Percentiles rank a stretch among this genome's conserved stretches.
Evolutionary conservation across 2,797 vertebrate genomes (phyloP).

Genomic region (Prionace glauca): DNA sequence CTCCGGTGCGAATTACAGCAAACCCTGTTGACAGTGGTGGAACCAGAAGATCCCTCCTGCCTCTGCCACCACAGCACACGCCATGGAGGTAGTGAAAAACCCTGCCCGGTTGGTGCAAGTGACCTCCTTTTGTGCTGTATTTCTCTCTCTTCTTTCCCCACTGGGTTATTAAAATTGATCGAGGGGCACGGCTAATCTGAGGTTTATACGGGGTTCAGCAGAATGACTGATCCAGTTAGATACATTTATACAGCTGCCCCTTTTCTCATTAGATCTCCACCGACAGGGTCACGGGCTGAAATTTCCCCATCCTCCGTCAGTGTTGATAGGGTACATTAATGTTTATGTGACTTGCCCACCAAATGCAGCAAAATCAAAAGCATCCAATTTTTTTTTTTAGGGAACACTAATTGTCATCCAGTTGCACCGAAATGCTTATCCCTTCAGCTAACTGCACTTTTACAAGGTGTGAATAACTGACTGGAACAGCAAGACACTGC

Average conservation of each 20-base stretch:
- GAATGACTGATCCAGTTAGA: background rate
- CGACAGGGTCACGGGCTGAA: background rate
- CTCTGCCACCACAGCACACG: too few species aligned
- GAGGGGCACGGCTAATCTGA: background rate
- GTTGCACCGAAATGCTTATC: background rate
- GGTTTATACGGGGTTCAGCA: background rate
- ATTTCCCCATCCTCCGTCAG: background rate
- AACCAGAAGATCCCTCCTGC: too few species aligned
- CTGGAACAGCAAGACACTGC: background rate
- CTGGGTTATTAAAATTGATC: background rate
- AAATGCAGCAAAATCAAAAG: background rate
- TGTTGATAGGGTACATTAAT: too few species aligned
- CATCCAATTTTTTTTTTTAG: background rate
- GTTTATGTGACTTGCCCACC: background rate
- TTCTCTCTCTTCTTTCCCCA: background rate
- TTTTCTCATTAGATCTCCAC: background rate
- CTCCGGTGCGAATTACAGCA: too few species aligned
- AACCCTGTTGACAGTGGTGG: too few species aligned
- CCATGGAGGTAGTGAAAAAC: too few species aligned
- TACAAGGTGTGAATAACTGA: background rate
- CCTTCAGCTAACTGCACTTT: background rate
- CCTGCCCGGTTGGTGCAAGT: background rate
- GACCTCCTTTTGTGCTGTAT: background rate
- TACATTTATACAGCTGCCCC: background rate
- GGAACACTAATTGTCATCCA: background rate